A percentile compares a stretch with the other conserved stretches of the same genome.
These are phyloP conservation scores for Xestia c-nigrum DNA, from an alignment of 2,888 invertebrate genomes.

Conservation along the genomic window DNA sequence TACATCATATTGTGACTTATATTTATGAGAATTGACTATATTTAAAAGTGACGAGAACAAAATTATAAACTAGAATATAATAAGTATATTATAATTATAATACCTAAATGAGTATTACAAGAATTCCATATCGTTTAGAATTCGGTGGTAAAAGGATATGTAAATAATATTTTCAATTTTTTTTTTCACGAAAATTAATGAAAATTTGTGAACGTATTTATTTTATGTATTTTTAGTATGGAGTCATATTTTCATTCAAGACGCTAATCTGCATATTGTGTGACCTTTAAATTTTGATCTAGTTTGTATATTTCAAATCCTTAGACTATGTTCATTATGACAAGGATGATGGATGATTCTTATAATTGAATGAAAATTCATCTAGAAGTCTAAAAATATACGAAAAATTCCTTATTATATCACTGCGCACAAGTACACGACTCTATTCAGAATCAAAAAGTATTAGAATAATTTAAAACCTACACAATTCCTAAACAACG, in stretches of 20 bases:
- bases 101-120: slow-evolving; percentile 82
- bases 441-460: slow-evolving; percentile 52
- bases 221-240: background rate
- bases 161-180: slow-evolving; percentile 67
- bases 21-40: slow-evolving; percentile 82
- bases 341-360: slow-evolving; percentile 20
- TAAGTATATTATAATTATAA: slow-evolving; percentile 54
- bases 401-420: slow-evolving; percentile 64
- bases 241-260: background rate
- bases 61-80: slow-evolving; percentile 67
- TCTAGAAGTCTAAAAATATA: slow-evolving; percentile 65
- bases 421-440: slow-evolving; percentile 59
- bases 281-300: background rate
- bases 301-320: background rate
- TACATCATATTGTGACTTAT: slow-evolving; percentile 73
- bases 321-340: slow-evolving; percentile 1
- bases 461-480: slow-evolving; percentile 39
- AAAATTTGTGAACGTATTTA: slow-evolving; percentile 19
- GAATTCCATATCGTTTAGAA: slow-evolving; percentile 75
- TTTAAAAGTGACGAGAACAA: slow-evolving; percentile 84
- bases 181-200: slow-evolving; percentile 28
- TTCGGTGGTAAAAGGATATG: slow-evolving; percentile 86
- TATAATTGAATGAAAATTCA: slow-evolving; percentile 57
- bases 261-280: background rate
- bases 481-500: slow-evolving; percentile 65